Conservation (phyloP, 2,113 vertebrate genomes). For the Fulica atra region DNA sequence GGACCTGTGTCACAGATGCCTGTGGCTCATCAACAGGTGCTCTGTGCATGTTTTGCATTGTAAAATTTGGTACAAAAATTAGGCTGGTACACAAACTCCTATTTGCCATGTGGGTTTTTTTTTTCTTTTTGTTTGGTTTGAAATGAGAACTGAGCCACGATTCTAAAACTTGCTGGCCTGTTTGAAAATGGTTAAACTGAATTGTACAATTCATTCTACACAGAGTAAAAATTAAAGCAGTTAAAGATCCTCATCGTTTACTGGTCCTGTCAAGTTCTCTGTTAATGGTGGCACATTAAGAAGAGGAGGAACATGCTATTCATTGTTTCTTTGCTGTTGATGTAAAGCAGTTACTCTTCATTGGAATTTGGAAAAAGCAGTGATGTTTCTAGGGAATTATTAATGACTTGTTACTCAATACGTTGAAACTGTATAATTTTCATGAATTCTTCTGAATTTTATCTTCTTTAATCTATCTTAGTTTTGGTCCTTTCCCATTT, state of each 20-base stretch:
- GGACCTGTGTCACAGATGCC: background rate
- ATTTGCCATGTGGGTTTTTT: background rate
- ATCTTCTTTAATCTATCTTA: background rate
- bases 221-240: background rate
- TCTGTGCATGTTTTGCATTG: background rate
- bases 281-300: background rate
- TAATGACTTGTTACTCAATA: background rate
- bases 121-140: background rate
- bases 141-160: background rate
- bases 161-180: background rate
- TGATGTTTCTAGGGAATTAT: background rate
- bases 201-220: background rate
- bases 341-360: background rate
- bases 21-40: background rate
- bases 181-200: background rate
- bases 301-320: background rate
- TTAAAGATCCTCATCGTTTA: background rate
- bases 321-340: background rate
- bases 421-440: background rate
- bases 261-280: background rate
- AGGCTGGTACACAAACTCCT: background rate
- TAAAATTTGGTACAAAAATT: background rate
- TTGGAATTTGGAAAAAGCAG: background rate
- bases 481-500: background rate
- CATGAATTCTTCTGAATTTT: background rate